Conservation (phyloP, 1,140 invertebrate genomes). For the Centruroides vittatus region DNA sequence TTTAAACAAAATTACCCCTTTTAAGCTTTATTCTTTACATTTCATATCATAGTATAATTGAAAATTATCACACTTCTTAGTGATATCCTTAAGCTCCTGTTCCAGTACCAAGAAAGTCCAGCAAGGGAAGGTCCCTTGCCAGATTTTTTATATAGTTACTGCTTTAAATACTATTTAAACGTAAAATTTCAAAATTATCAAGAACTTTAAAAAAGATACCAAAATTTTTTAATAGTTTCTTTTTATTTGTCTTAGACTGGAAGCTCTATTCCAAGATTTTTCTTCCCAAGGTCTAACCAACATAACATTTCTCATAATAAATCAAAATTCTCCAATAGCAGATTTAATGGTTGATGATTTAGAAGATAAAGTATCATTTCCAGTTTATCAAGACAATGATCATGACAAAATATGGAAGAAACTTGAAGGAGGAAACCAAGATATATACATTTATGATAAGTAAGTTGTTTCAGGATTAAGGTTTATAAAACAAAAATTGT, state of each 20-base stretch:
- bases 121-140: no score
- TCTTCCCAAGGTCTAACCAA: conserved; percentile 15
- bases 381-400: conserved; percentile 25
- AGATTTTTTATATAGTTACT: no score
- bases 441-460: conserved; percentile 29
- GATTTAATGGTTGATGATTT: conserved; percentile 11
- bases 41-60: no score
- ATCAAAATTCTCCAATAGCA: conserved; percentile 17
- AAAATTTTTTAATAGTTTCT: background rate
- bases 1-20: no score
- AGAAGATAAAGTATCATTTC: conserved; percentile 17
- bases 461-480: conserved; percentile 5
- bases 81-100: no score
- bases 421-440: conserved; percentile 25
- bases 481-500: background rate
- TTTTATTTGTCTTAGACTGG: conserved; percentile 18
- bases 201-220: no score
- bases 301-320: conserved; percentile 26
- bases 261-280: conserved; percentile 16
- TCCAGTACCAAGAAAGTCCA: no score
- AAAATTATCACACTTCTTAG: no score
- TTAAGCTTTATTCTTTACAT: no score
- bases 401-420: conserved; percentile 20
- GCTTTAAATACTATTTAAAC: no score
- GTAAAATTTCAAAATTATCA: no score